These are phyloP conservation scores for Catalaphyllia jardinei DNA, from an alignment of 64 coral and sea anemone genomes.

Conservation along the genomic window DNA sequence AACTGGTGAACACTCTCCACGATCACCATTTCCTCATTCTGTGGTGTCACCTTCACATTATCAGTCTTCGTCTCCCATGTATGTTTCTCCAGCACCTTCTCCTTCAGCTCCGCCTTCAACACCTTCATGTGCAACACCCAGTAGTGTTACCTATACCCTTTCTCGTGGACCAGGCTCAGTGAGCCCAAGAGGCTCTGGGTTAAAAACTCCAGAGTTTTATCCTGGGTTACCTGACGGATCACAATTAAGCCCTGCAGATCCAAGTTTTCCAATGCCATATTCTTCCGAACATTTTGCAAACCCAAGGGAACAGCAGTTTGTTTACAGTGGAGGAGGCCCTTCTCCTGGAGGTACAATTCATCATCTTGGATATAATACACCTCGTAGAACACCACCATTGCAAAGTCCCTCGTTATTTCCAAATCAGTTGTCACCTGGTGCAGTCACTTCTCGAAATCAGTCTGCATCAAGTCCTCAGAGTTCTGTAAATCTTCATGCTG, in stretches of 20 bases:
- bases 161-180: conserved; percentile 71
- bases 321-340: conserved; percentile 48
- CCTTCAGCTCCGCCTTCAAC: conserved; percentile 77
- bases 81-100: conserved; percentile 69
- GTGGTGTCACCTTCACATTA: conserved; percentile 85
- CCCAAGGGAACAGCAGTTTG: conserved; percentile 38
- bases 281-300: conserved; percentile 15
- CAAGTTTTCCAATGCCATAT: conserved; percentile 24
- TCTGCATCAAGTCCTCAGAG: conserved; percentile 49
- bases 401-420: conserved; percentile 71
- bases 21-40: conserved; percentile 76
- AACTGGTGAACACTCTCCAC: conserved; percentile 72
- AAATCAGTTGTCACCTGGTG: conserved; percentile 74
- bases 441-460: conserved; percentile 68
- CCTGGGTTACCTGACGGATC: conserved; percentile 62
- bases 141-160: conserved; percentile 64
- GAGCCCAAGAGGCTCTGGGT: conserved; percentile 14
- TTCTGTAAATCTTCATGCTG: conserved; percentile 52
- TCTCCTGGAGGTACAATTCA: conserved; percentile 79
- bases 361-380: conserved; percentile 83
- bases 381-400: conserved; percentile 63
- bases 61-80: conserved; percentile 70
- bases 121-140: conserved; percentile 84
- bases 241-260: conserved; percentile 70
- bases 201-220: conserved; percentile 76